Percentiles rank a stretch among this genome's conserved stretches.
Evolutionary conservation across 2,888 invertebrate species (phyloP).

Genomic region (Lasioglossum figueresi): DNA sequence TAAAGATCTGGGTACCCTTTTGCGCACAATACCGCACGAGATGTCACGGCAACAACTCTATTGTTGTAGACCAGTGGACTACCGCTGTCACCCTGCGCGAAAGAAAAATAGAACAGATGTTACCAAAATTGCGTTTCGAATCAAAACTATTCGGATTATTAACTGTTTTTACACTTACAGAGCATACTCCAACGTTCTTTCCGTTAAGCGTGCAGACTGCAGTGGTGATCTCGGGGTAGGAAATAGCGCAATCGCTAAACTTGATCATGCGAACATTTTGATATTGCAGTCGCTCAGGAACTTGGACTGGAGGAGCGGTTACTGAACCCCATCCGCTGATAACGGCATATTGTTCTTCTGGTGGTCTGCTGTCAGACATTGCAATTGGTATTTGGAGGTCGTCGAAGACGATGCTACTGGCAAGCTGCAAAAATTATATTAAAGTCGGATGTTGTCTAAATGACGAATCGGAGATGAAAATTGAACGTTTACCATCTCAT

Average conservation of each 20-base stretch:
- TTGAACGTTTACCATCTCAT: neutral
- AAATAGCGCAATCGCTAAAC: neutral
- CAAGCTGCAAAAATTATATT: conserved; percentile 24
- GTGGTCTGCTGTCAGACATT: conserved; percentile 18
- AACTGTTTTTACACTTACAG: conserved; percentile 40
- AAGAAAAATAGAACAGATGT: neutral
- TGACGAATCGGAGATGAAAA: neutral
- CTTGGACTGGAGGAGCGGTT: neutral
- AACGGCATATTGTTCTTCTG: conserved; percentile 4
- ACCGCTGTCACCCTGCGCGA: conserved; percentile 59
- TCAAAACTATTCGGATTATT: neutral
- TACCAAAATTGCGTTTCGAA: neutral
- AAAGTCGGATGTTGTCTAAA: no score
- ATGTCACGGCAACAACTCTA: conserved; percentile 47
- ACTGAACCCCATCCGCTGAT: conserved; percentile 50
- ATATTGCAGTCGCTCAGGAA: conserved; percentile 29
- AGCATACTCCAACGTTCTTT: conserved; percentile 38
- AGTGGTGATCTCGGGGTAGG: neutral
- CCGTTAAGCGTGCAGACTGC: conserved; percentile 46
- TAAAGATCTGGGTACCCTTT: conserved; percentile 52
- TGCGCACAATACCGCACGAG: conserved; percentile 55
- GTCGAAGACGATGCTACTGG: conserved; percentile 31
- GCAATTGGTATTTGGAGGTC: conserved; percentile 2
- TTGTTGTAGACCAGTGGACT: conserved; percentile 51
- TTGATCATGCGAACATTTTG: conserved; percentile 27